These are phyloP conservation scores for Crotophaga sulcirostris DNA, from an alignment of 2,113 vertebrate genomes.

Conservation along the genomic window DNA sequence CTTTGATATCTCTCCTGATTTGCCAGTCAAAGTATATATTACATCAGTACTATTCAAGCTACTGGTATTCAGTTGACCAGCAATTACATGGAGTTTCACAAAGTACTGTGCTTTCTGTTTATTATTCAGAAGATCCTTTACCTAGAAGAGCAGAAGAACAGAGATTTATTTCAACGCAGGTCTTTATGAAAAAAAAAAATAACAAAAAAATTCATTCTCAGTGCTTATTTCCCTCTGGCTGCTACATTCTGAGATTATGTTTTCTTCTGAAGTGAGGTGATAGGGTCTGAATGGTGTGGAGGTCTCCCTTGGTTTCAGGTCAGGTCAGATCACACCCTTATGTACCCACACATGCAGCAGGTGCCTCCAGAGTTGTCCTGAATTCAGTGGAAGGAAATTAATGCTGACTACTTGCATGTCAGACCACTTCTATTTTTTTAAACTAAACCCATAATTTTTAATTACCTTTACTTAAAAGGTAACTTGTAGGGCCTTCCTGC, in stretches of 20 bases:
- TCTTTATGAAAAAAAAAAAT: neutral
- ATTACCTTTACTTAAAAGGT: neutral
- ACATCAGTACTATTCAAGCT: constrained; percentile 72
- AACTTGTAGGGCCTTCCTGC: neutral
- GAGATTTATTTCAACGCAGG: neutral
- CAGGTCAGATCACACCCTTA: neutral
- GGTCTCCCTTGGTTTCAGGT: neutral
- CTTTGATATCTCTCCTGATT: constrained; percentile 76
- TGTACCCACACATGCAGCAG: neutral
- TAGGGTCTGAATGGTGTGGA: neutral
- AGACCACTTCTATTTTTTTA: neutral
- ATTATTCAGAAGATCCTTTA: constrained; percentile 76
- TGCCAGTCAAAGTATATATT: constrained; percentile 88
- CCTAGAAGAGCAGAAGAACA: constrained; percentile 60
- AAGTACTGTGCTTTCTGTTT: constrained; percentile 78
- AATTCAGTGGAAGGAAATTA: neutral
- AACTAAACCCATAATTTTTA: neutral
- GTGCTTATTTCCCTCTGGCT: neutral
- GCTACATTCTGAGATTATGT: neutral
- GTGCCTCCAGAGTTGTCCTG: neutral
- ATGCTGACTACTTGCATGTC: neutral
- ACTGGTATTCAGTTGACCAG: constrained; percentile 79
- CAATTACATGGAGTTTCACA: constrained; percentile 87
- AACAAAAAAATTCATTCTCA: neutral
- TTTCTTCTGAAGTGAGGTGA: neutral